Base-by-base conservation (phyloP, 2,797 vertebrate genomes). In the Sebastes vulpes region DNA sequence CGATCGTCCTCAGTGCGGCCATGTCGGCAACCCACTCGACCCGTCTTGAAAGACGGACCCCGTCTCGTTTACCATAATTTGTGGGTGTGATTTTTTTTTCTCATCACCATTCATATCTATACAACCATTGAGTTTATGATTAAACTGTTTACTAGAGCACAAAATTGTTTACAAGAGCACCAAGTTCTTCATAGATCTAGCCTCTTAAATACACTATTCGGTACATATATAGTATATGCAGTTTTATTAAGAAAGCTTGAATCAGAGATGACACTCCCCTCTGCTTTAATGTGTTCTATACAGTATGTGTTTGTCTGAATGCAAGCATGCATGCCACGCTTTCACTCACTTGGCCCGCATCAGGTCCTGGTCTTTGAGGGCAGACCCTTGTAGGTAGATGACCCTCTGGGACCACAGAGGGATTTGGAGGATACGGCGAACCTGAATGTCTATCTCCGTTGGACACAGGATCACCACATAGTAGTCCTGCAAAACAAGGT, bases 391-490 rank as follows among this genome's bases (percentile, higher is more conserved):
- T 58, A 97, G 95, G 84, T 97, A 97, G 85, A 97, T 97, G 65
- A 97, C 96, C 38, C 97, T 95, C 87, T 97, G 97, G 28, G 96
- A 97, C 97, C 97, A 97, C 60, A 97, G 90, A 9, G 97, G 97
- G 77, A 97, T 97, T 89, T 97, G 97, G 38, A 97, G 93, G 60
- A 97, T 97, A 2, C 97, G 94, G 1, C 97, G 94, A 16, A 97
- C 97, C 82, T 97, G 96, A 79, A 97, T 95, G 80, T 97, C 97
- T 77, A 97, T 96, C 83, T 97, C 97, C 4, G 96, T 96, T 0
- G 97, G 97, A 89, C 97, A 97, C 63, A 97, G 95, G 74, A 97
- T 97, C 81, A 97, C 97, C 81, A 97, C 97, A 38, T 97, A 97
- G 85, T 97, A 97, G 83, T 97, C 97, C 97, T 97, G 77, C 28